Evolutionary conservation across 2,797 vertebrate species (phyloP).

Genomic region (Pteropus rufus): DNA sequence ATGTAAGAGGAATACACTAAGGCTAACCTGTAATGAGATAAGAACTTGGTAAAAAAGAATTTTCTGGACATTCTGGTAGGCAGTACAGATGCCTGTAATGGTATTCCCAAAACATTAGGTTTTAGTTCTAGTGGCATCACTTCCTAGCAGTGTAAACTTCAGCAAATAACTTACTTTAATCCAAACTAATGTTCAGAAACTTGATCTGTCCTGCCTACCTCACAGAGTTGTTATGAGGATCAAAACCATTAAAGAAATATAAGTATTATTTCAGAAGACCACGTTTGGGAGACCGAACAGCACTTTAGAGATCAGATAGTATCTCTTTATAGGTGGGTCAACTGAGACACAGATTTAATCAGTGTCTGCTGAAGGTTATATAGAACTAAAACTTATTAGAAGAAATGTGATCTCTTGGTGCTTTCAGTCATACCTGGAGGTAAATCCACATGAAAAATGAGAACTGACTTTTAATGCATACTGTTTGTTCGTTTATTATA

Average conservation of each 20-base stretch:
- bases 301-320: background rate
- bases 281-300: background rate
- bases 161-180: background rate
- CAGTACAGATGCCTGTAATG: background rate
- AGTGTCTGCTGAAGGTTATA: background rate
- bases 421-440: background rate
- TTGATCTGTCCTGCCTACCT: background rate
- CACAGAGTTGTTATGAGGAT: background rate
- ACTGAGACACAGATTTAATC: background rate
- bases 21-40: conserved; percentile 6
- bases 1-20: background rate
- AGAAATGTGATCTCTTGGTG: background rate
- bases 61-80: background rate
- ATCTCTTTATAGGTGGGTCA: background rate
- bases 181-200: background rate
- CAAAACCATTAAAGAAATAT: background rate
- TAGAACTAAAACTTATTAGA: background rate
- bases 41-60: background rate
- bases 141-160: background rate
- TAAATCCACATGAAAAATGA: background rate
- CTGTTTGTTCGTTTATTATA: background rate
- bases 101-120: background rate
- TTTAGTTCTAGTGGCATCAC: background rate
- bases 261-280: background rate
- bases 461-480: background rate